These are phyloP conservation scores for Drosophila meridionalis DNA, from an alignment of 2,888 invertebrate genomes.

Conservation along the genomic window DNA sequence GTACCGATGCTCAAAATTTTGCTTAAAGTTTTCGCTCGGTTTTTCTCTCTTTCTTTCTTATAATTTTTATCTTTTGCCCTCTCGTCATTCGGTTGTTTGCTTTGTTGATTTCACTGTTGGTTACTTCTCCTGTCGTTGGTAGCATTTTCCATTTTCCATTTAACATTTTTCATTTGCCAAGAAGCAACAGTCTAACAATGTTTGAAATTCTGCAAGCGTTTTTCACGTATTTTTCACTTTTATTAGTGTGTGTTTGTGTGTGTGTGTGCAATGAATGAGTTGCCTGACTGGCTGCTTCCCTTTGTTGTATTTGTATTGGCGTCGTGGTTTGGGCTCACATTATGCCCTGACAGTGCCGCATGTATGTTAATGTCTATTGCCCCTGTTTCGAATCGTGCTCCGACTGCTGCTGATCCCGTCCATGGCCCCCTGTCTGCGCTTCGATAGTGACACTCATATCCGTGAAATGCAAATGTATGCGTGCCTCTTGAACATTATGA, in stretches of 20 bases:
- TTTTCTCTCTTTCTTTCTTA: neutral
- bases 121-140: slow-evolving; percentile 56
- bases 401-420: neutral
- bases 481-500: slow-evolving; percentile 79
- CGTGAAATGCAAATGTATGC: slow-evolving; percentile 79
- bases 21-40: slow-evolving; percentile 7
- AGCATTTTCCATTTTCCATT: slow-evolving; percentile 73
- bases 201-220: slow-evolving; percentile 74
- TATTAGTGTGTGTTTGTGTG: slow-evolving; percentile 49
- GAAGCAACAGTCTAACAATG: slow-evolving; percentile 48
- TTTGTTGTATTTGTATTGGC: slow-evolving; percentile 37
- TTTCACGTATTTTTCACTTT: slow-evolving; percentile 69
- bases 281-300: slow-evolving; percentile 52
- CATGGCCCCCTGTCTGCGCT: slow-evolving; percentile 33
- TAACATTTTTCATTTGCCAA: slow-evolving; percentile 57
- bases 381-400: neutral
- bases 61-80: slow-evolving; percentile 19
- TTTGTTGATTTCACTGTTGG: slow-evolving; percentile 60
- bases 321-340: slow-evolving; percentile 32
- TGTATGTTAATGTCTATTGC: slow-evolving; percentile 37
- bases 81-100: slow-evolving; percentile 55
- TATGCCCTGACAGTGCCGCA: slow-evolving; percentile 30
- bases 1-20: neutral
- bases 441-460: slow-evolving; percentile 76
- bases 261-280: slow-evolving; percentile 66